phyloP scores from a whole-genome alignment of 2,797 vertebrate species.

The Danio kyathit region DNA sequence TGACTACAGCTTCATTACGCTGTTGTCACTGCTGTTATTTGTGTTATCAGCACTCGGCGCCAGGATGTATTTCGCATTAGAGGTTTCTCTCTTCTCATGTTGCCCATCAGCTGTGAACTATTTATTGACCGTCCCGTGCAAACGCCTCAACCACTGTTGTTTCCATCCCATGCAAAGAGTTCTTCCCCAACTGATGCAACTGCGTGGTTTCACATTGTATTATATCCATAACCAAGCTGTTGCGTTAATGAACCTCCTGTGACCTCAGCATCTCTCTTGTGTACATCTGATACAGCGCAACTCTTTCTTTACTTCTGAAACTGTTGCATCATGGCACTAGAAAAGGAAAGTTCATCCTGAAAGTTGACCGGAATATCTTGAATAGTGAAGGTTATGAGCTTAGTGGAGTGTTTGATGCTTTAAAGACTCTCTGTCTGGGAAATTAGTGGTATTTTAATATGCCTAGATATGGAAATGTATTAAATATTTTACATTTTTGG shows the following conservation, averaged over 20 bases:
- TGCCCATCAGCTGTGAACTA: slow-evolving; percentile 78
- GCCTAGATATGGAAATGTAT: no score
- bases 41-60: slow-evolving; percentile 67
- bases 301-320: background rate
- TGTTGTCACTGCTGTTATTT: slow-evolving; percentile 64
- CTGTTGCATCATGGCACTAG: background rate
- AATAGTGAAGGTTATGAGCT: background rate
- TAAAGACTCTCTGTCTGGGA: no score
- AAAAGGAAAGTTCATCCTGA: background rate
- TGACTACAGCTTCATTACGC: slow-evolving; percentile 61
- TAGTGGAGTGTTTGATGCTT: no score
- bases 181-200: background rate
- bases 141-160: slow-evolving; percentile 49
- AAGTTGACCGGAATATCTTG: background rate
- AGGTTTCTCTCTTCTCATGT: slow-evolving; percentile 77
- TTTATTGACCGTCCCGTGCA: slow-evolving; percentile 63
- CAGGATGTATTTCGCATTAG: slow-evolving; percentile 71
- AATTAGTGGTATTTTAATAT: no score
- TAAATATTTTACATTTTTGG: no score
- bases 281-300: background rate
- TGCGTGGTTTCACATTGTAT: background rate
- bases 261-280: background rate
- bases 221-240: background rate
- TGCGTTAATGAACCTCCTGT: background rate
- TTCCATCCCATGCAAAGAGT: slow-evolving; percentile 53